Percentiles rank a stretch among this genome's conserved stretches.
phyloP scores from a whole-genome alignment of 1,140 invertebrate genomes.

The Yoshiicerus persimilis region DNA sequence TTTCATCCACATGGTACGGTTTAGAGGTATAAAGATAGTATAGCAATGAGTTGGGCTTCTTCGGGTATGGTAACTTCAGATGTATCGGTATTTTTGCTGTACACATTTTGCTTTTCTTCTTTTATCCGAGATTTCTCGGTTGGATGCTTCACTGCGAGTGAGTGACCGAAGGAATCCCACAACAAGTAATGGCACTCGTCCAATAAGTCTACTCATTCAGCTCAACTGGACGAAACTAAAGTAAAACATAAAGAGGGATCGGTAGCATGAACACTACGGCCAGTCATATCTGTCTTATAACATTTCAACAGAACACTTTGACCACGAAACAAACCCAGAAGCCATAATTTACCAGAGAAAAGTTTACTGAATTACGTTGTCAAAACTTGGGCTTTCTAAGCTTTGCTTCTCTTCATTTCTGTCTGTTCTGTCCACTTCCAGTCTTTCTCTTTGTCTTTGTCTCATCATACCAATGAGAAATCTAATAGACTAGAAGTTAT shows the following conservation, averaged over 20 bases:
- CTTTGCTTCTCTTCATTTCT: neutral
- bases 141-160: neutral
- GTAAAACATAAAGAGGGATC: neutral
- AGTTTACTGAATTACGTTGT: conserved; percentile 1
- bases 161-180: neutral
- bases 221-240: neutral
- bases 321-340: neutral
- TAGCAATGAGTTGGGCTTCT: no score
- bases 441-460: neutral
- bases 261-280: neutral
- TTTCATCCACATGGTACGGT: no score
- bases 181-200: conserved; percentile 15
- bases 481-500: neutral
- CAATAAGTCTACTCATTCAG: neutral
- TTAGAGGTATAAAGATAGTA: no score
- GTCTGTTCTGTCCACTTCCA: neutral
- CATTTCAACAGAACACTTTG: neutral
- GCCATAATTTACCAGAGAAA: neutral
- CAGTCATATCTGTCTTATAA: neutral
- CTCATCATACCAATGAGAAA: neutral
- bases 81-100: neutral
- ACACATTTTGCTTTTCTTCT: neutral
- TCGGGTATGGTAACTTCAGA: no score
- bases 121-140: conserved; percentile 4
- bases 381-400: neutral